Percentiles rank a stretch among this genome's conserved stretches.
phyloP scores from a whole-genome alignment of 2,797 vertebrate genomes.

The Clangula hyemalis region DNA sequence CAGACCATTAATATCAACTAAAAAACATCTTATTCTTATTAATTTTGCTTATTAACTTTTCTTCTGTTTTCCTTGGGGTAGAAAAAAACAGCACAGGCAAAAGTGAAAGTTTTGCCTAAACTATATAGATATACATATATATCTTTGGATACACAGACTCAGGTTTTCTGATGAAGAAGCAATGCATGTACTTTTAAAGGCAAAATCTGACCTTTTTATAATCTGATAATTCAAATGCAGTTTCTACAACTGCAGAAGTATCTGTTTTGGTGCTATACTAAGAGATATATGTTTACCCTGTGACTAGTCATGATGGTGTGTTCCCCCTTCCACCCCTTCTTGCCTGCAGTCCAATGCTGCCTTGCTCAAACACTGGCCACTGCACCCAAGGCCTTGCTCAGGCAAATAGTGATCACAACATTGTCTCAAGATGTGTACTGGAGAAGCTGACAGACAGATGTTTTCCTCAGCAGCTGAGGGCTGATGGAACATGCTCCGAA shows the following conservation, averaged over 20 bases:
- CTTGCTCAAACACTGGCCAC: too few relatives aligned
- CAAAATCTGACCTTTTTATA: not conserved
- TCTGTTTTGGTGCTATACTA: not conserved
- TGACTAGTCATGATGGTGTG: not conserved
- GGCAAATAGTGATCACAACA: too few relatives aligned
- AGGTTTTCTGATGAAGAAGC: not conserved
- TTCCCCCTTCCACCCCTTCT: too few relatives aligned
- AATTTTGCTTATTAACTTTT: not conserved
- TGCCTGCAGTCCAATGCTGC: too few relatives aligned
- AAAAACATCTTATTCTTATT: not conserved
- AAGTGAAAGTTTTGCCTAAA: not conserved
- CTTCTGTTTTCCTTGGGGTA: not conserved
- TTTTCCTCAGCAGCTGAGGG: too few relatives aligned
- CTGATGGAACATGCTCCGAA: too few relatives aligned
- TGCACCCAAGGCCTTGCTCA: too few relatives aligned
- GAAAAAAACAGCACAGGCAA: not conserved
- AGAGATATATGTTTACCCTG: not conserved
- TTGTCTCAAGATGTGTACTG: too few relatives aligned
- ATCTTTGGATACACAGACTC: not conserved
- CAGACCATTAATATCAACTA: not conserved
- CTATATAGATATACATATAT: not conserved
- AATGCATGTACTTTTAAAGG: not conserved
- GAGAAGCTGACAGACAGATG: too few relatives aligned
- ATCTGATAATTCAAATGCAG: not conserved
- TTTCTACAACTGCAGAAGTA: not conserved